Conservation (phyloP, 2,113 vertebrate species). For the Lontra canadensis region DNA sequence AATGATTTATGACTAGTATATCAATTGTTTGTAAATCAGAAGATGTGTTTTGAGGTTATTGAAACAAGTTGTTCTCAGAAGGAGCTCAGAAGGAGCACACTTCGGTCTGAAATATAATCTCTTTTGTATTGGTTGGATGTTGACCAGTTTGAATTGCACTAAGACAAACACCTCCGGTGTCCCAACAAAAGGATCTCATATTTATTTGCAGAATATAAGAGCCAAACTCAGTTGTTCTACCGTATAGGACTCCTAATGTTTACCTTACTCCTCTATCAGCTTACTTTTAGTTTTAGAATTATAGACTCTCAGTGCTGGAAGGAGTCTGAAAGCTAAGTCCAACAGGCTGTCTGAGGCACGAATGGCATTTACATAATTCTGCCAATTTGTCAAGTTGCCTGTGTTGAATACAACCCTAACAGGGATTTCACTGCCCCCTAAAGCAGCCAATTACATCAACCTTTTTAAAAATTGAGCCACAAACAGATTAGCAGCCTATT, state of each 20-base stretch:
- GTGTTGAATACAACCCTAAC: background rate
- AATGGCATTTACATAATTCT: background rate
- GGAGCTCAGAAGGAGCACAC: background rate
- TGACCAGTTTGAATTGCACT: background rate
- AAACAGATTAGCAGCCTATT: background rate
- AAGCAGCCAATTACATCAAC: background rate
- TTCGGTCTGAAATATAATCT: constrained; percentile 52
- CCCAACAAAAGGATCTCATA: background rate
- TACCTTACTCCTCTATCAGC: background rate
- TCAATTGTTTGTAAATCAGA: constrained; percentile 17
- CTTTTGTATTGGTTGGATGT: background rate
- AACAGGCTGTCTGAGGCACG: background rate
- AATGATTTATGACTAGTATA: background rate
- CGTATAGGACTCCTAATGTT: background rate
- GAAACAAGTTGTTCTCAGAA: constrained; percentile 37
- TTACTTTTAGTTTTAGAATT: background rate
- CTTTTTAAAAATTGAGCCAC: background rate
- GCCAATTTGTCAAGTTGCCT: background rate
- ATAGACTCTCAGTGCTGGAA: background rate
- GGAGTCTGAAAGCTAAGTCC: background rate
- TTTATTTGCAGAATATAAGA: constrained; percentile 57
- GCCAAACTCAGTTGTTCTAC: background rate
- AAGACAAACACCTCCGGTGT: background rate
- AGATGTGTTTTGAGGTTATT: background rate
- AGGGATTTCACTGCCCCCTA: background rate